A percentile compares a stretch with the other conserved stretches of the same genome.
Evolutionary conservation across 2,888 invertebrate species (phyloP).

Genomic region (Baccha elongata): DNA sequence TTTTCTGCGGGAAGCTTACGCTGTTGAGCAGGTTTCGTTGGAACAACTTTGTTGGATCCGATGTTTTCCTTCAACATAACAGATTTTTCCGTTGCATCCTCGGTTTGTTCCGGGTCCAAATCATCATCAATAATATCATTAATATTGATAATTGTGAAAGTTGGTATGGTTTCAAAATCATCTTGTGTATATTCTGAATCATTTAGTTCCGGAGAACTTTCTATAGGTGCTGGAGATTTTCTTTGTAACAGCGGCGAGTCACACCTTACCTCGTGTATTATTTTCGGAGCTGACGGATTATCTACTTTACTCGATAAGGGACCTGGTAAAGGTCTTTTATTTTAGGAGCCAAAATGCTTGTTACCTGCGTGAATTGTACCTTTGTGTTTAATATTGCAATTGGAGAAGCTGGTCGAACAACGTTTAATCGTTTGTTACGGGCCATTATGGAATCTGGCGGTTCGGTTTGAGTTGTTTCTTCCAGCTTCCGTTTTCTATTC

Average conservation of each 20-base stretch:
- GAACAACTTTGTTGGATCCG: slow-evolving; percentile 46
- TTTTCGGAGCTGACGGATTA: slow-evolving; percentile 19
- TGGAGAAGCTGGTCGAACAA: slow-evolving; percentile 21
- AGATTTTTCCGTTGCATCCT: slow-evolving; percentile 42
- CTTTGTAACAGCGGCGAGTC: slow-evolving; percentile 30
- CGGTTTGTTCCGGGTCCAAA: slow-evolving; percentile 44
- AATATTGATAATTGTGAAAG: slow-evolving; percentile 82
- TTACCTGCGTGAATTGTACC: slow-evolving; percentile 40
- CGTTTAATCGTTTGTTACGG: slow-evolving; percentile 73
- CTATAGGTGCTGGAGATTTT: slow-evolving; percentile 25
- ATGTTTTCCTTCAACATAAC: slow-evolving; percentile 64
- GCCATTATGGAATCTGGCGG: slow-evolving; percentile 68
- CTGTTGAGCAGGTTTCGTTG: slow-evolving; percentile 30
- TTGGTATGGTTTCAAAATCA: slow-evolving; percentile 80
- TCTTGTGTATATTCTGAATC: slow-evolving; percentile 75
- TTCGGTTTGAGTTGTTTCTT: slow-evolving; percentile 35
- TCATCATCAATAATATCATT: slow-evolving; percentile 79
- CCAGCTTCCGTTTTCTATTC: slow-evolving; percentile 49
- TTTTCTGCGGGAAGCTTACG: slow-evolving; percentile 78
- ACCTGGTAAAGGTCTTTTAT: slow-evolving; percentile 34
- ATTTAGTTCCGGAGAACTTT: slow-evolving; percentile 63
- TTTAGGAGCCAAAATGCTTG: slow-evolving; percentile 30
- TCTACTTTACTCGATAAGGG: slow-evolving; percentile 27
- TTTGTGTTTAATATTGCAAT: background rate
- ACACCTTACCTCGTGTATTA: slow-evolving; percentile 8